phyloP scores from a whole-genome alignment of 2,113 vertebrate species.

The Opisthocomus hoazin region DNA sequence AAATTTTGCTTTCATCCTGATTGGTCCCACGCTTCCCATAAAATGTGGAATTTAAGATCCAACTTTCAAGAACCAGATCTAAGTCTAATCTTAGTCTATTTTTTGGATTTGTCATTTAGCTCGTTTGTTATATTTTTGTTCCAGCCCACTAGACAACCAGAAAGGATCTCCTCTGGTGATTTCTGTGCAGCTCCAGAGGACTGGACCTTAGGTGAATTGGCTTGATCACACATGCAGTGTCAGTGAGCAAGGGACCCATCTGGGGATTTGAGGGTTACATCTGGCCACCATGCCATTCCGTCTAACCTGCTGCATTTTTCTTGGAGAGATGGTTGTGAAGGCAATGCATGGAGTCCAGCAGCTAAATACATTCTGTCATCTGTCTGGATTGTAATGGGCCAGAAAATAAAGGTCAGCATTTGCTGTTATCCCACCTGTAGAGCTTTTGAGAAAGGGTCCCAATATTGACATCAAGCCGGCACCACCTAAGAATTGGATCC shows the following conservation, averaged over 20 bases:
- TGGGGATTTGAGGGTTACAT: neutral
- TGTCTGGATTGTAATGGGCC: neutral
- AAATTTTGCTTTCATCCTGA: neutral
- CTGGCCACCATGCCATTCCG: neutral
- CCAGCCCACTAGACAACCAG: neutral
- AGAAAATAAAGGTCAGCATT: neutral
- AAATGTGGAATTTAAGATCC: fast-evolving
- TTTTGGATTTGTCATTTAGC: neutral
- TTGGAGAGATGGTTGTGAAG: neutral
- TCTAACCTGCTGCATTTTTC: neutral
- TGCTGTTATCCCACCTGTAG: neutral
- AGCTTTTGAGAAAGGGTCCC: neutral
- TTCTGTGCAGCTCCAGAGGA: neutral
- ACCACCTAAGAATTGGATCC: neutral
- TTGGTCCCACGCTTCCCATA: neutral
- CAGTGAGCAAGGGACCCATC: neutral
- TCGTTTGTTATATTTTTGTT: neutral
- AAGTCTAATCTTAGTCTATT: neutral
- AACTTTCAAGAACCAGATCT: neutral
- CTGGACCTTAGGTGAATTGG: neutral
- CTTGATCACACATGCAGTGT: neutral
- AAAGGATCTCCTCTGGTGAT: neutral
- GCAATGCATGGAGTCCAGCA: neutral
- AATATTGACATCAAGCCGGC: neutral
- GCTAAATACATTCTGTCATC: neutral